Percentiles rank a stretch among this genome's conserved stretches.
Conservation (phyloP, 37 sponge, comb jelly and placozoan species). For the Geodia barretti region DNA sequence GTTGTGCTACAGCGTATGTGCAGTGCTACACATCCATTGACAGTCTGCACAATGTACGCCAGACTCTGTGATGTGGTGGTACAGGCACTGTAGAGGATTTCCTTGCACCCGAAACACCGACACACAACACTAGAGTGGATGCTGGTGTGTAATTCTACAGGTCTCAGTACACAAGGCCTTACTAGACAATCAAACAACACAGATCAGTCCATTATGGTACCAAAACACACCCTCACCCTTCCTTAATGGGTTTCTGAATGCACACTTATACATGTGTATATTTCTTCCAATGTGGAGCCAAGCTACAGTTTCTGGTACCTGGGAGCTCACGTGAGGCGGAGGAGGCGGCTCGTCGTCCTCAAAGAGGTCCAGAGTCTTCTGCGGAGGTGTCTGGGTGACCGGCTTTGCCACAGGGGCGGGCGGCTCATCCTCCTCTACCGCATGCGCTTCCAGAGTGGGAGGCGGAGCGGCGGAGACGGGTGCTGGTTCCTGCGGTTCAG, state of each 20-base stretch:
- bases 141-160: too few relatives aligned
- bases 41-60: neutral
- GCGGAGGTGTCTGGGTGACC: conserved; percentile 2
- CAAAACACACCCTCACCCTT: too few relatives aligned
- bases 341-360: conserved; percentile 18
- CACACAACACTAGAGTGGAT: neutral
- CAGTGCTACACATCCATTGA: neutral
- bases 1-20: too few relatives aligned
- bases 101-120: neutral
- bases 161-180: too few relatives aligned
- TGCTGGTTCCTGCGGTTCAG: conserved; percentile 1
- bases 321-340: neutral
- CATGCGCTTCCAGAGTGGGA: conserved; percentile 27
- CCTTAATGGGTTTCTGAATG: too few relatives aligned
- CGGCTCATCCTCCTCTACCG: neutral
- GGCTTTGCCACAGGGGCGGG: neutral
- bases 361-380: conserved; percentile 29
- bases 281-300: too few relatives aligned
- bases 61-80: neutral
- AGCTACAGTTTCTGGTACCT: too few relatives aligned
- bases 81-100: neutral
- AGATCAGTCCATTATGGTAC: too few relatives aligned
- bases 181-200: too few relatives aligned
- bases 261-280: too few relatives aligned
- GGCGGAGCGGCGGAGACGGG: conserved; percentile 16